Evolutionary conservation across 2,888 invertebrate species (phyloP).

Genomic region (Pseudanteris insignis): DNA sequence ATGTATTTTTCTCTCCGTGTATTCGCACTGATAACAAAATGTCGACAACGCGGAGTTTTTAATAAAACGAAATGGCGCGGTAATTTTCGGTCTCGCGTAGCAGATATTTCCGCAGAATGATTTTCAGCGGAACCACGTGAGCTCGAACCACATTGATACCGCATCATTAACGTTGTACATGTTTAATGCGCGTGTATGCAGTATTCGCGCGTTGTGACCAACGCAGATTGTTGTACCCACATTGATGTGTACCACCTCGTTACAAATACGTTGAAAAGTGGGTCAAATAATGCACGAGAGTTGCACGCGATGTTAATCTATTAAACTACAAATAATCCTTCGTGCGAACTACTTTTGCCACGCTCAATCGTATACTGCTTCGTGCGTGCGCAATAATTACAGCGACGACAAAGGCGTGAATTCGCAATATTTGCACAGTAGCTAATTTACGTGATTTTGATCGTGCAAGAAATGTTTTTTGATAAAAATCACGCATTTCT

Average conservation of each 20-base stretch:
- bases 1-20: too few relatives aligned
- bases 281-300: slow-evolving; percentile 41
- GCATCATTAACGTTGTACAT: slow-evolving; percentile 46
- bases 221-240: slow-evolving; percentile 44
- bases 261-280: slow-evolving; percentile 43
- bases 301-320: slow-evolving; percentile 42
- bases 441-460: too few relatives aligned
- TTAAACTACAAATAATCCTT: slow-evolving; percentile 36
- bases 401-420: neutral
- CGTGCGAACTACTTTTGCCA: slow-evolving; percentile 9
- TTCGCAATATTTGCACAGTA: neutral
- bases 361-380: slow-evolving; percentile 17
- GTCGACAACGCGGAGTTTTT: too few relatives aligned
- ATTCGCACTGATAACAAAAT: too few relatives aligned
- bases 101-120: slow-evolving; percentile 30
- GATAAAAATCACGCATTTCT: too few relatives aligned
- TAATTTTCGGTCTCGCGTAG: slow-evolving; percentile 6
- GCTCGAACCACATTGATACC: slow-evolving; percentile 41
- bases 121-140: slow-evolving; percentile 29
- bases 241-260: slow-evolving; percentile 44
- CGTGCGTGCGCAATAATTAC: slow-evolving; percentile 1
- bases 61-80: too few relatives aligned
- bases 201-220: slow-evolving; percentile 34
- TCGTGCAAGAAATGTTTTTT: too few relatives aligned
- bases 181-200: slow-evolving; percentile 29